Evolutionary conservation across 1,140 invertebrate species (phyloP), one percentile per base, ranked within the genome.

Genomic region (Aporrectodea caliginosa): DNA sequence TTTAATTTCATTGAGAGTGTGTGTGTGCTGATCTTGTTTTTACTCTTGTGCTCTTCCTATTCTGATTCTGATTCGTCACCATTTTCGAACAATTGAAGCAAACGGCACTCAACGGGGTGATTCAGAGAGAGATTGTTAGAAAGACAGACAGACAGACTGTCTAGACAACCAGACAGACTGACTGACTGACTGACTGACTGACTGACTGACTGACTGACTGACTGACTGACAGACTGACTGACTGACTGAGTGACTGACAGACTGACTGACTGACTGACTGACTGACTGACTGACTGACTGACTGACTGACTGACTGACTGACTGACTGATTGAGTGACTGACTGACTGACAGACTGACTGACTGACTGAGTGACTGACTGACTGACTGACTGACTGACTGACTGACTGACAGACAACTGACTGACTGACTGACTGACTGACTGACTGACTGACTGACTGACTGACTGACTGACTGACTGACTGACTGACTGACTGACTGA

Each of bases 341-440:
- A n/a, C n/a, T n/a, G n/a, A n/a, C n/a, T n/a, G n/a, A 77, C 75
- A 68, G 75, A 77, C 75, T 77, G 75, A 77, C 75, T 77, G 75
- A 77, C 12, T 77, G 1, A 77, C 1, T 68, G 75, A 69, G 35
- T 77, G 75, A 69, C 75, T 77, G 75, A 69, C 75, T 68, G 75
- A 69, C 75, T 77, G 75, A 69, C 75, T 77, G 75, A 69, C 75
- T 77, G 75, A 69, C 75, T 77, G 75, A 69, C 75, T 77, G 75
- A 69, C 75, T 77, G 75, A 69, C 75, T 58, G 75, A 69, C 75
- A 68, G 75, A 2, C 35, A 43, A 22, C 75, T 77, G 75, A 69
- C 75, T 77, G 75, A 69, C 75, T 77, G 75, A 69, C 75, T 77
- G 75, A 69, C 75, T 35, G 75, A 69, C 75, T 77, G 75, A 69